Percentiles rank a stretch among this genome's conserved stretches.
These are phyloP conservation scores for Drosophila kanekoi DNA, from an alignment of 2,888 invertebrate genomes.

Conservation along the genomic window DNA sequence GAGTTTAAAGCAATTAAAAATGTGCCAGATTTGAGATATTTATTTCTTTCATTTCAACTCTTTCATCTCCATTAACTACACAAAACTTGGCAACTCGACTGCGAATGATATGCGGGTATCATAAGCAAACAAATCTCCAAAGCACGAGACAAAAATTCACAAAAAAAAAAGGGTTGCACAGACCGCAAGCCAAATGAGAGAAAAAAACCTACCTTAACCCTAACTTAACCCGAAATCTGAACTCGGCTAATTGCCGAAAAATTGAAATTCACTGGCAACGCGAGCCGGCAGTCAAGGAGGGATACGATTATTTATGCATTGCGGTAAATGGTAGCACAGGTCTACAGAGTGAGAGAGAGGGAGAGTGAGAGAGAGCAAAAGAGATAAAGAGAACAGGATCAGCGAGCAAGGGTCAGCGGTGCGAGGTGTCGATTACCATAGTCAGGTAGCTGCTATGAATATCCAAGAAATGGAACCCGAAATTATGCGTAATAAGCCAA, in stretches of 20 bases:
- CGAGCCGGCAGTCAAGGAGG: conserved; percentile 12
- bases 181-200: conserved; percentile 34
- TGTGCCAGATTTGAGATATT: neutral
- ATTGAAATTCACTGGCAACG: conserved; percentile 37
- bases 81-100: neutral
- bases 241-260: conserved; percentile 71
- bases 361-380: neutral
- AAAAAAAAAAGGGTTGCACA: conserved; percentile 28
- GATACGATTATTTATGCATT: conserved; percentile 52
- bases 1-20: neutral
- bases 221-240: conserved; percentile 66
- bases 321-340: conserved; percentile 50
- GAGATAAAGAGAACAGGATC: conserved; percentile 13
- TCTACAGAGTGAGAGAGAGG: conserved; percentile 26
- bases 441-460: conserved; percentile 52
- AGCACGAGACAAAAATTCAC: conserved; percentile 25
- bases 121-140: conserved; percentile 5
- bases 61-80: neutral
- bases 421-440: conserved; percentile 48
- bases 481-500: conserved; percentile 57
- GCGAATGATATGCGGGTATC: neutral
- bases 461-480: conserved; percentile 35
- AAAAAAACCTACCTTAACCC: conserved; percentile 42
- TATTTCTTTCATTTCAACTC: neutral
- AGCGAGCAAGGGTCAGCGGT: conserved; percentile 9